phyloP scores from a whole-genome alignment of 2,888 invertebrate genomes.

The Cosmia pyralina region DNA sequence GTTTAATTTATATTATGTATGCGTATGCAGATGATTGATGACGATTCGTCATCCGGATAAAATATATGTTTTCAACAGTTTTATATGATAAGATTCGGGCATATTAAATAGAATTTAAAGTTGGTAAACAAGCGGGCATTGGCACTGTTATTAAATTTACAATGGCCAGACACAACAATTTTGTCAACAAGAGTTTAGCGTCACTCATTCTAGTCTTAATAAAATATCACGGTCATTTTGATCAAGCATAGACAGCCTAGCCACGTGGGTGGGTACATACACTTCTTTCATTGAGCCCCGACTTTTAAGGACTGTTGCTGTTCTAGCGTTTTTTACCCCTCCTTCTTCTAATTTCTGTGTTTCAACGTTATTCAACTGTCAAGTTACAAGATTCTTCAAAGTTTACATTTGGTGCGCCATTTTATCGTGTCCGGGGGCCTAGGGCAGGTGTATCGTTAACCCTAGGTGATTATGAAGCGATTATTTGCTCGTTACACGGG shows the following conservation, averaged over 20 bases:
- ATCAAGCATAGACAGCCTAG: neutral
- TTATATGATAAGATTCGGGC: constrained; percentile 36
- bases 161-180: constrained; percentile 26
- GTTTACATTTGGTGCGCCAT: constrained; percentile 51
- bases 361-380: neutral
- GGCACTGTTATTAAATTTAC: constrained; percentile 39
- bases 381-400: neutral
- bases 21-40: constrained; percentile 9
- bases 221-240: constrained; percentile 15
- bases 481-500: constrained; percentile 79
- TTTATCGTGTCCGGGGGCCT: constrained; percentile 62
- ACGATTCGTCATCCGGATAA: constrained; percentile 23
- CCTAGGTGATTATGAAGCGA: constrained; percentile 78
- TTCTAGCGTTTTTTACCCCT: too few relatives aligned
- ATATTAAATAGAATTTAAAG: constrained; percentile 13
- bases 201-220: constrained; percentile 19
- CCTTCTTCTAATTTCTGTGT: neutral
- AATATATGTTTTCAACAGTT: constrained; percentile 25
- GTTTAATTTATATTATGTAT: neutral
- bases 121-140: constrained; percentile 50
- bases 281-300: neutral
- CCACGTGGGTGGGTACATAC: neutral
- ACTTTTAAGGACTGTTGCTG: neutral
- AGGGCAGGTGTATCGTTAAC: constrained; percentile 71
- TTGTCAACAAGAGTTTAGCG: neutral